Conservation (phyloP, 2,797 vertebrate species). For the Amphiprion clarkii region DNA sequence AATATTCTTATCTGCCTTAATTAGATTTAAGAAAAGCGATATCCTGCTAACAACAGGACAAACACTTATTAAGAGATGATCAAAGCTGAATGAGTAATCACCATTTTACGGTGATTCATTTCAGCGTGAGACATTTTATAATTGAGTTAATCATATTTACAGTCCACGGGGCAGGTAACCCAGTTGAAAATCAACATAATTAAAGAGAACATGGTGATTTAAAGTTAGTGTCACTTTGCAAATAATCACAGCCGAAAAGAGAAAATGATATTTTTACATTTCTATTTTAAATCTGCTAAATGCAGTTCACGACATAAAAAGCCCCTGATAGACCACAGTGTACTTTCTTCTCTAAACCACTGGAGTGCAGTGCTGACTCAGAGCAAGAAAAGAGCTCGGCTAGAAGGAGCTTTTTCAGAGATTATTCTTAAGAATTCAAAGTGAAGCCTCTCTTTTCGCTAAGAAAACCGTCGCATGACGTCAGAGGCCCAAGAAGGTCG, state of each 20-base stretch:
- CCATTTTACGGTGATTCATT: conserved; percentile 37
- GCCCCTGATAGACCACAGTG: conserved; percentile 10
- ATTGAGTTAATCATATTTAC: conserved; percentile 11
- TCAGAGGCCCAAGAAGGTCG: conserved; percentile 55
- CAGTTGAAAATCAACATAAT: conserved; percentile 5
- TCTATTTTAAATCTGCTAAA: no score
- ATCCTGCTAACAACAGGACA: conserved; percentile 24
- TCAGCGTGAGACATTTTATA: conserved; percentile 16
- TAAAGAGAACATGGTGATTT: not conserved
- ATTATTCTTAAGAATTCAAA: conserved; percentile 34
- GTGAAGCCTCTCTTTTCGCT: conserved; percentile 28
- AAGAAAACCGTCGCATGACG: conserved; percentile 60
- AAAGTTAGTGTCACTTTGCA: not conserved
- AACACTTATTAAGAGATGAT: conserved; percentile 38
- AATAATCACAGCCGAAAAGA: not conserved
- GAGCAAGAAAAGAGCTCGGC: not conserved
- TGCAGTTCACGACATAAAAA: not conserved
- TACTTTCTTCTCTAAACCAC: conserved; percentile 64
- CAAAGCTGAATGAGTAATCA: conserved; percentile 37
- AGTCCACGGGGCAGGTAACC: not conserved
- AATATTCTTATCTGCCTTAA: conserved; percentile 57
- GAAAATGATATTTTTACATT: not conserved
- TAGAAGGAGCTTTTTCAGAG: not conserved
- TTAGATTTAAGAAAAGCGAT: conserved; percentile 27
- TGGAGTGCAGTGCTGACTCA: conserved; percentile 76